Base-by-base conservation (phyloP, 2,888 invertebrate species). In the Acanthosepion pharaonis region DNA sequence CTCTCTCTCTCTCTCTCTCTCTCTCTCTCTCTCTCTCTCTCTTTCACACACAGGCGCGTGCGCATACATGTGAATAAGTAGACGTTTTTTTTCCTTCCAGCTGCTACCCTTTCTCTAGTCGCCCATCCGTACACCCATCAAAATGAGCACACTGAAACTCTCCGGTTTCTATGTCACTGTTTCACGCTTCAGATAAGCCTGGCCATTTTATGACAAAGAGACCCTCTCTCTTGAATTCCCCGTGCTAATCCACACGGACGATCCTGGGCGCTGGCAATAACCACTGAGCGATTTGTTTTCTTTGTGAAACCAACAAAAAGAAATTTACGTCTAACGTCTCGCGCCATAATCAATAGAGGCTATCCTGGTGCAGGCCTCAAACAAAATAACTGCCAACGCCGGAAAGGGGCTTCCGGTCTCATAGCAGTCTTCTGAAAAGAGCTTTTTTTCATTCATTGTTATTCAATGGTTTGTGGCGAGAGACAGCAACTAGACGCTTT, bases 221-320 rank as follows among this genome's bases (percentile, higher is more conserved):
- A n/a, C 78, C 9, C 78, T 78, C 78, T 78, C 78, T 78, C n/a
- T n/a, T 78, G 78, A 78, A 78, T 78, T 78, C 33, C 78, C 78
- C 78, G 33, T 78, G 78, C 18, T 78, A 78, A 78, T 78, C 78
- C 78, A 33, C 78, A 78, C 78, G 78, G n/a, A n/a, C 78, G 78
- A 33, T 78, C n/a, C 42, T 8, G 33, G 78, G 33, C 33, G n/a
- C 78, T 23, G 78, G n/a, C 78, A 78, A 78, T 78, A 78, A 78
- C 78, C n/a, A 23, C 78, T n/a, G 20, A 78, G n/a, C n/a, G 78
- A 78, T 78, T 78, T 78, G 78, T 78, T 78, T 78, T 78, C 78
- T 78, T 78, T 78, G 78, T 78, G 78, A n/a, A n/a, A 78, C 78
- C n/a, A 78, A 78, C 78, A 78, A 78, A 78, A 78, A 78, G 78